These are phyloP conservation scores for Scalopus aquaticus DNA, from an alignment of 2,113 vertebrate genomes.

Conservation along the genomic window DNA sequence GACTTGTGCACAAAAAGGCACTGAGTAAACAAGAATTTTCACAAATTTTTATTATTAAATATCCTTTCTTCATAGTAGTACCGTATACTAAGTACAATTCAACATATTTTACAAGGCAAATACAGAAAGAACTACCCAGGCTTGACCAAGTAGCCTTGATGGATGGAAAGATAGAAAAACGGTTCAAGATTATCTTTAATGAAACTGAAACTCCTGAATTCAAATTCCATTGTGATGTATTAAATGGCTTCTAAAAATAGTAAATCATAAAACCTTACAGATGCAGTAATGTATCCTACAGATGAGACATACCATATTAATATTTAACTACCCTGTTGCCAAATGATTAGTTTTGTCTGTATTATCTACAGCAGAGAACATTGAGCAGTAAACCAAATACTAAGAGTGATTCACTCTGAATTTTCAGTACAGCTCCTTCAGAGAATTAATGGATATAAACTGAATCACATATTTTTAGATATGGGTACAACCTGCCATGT, in stretches of 20 bases:
- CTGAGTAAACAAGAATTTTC: not conserved
- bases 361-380: constrained; percentile 17
- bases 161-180: not conserved
- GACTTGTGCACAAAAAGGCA: not conserved
- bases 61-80: not conserved
- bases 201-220: constrained; percentile 26
- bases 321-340: constrained; percentile 56
- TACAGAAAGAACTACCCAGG: not conserved
- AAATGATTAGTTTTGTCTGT: not conserved
- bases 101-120: constrained; percentile 18
- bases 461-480: not conserved
- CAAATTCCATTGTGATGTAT: not conserved
- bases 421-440: not conserved
- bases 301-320: constrained; percentile 56
- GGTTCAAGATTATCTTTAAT: not conserved
- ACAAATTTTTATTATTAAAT: not conserved
- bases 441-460: not conserved
- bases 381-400: not conserved
- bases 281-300: not conserved
- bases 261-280: constrained; percentile 15
- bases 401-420: not conserved
- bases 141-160: not conserved
- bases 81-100: not conserved
- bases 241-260: constrained; percentile 62
- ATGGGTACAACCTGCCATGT: not conserved